A percentile compares a stretch with the other conserved stretches of the same genome.
phyloP scores from a whole-genome alignment of 64 coral and sea anemone genomes.

The Dendrophyllia cribrosa region DNA sequence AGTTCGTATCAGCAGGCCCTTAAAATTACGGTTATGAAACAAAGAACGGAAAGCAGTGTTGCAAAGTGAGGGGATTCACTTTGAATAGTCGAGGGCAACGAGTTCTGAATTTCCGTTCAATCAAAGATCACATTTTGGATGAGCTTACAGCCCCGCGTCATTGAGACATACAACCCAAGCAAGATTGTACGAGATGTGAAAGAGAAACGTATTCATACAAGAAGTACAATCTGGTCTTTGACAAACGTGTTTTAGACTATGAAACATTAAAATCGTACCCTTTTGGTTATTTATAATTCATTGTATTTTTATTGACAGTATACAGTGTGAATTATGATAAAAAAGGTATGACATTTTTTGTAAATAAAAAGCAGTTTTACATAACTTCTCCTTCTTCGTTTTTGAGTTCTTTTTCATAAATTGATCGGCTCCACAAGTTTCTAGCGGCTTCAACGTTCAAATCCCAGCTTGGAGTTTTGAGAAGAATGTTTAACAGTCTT shows the following conservation, averaged over 20 bases:
- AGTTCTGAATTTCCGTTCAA: neutral
- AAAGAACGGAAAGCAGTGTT: neutral
- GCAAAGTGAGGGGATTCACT: slow-evolving; percentile 22
- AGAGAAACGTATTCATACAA: neutral
- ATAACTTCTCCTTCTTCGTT: no score
- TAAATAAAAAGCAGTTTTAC: no score
- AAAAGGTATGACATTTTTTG: no score
- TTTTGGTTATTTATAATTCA: no score
- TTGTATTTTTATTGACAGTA: no score
- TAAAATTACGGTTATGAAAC: slow-evolving; percentile 58
- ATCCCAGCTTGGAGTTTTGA: no score
- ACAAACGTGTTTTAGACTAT: neutral
- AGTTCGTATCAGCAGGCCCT: slow-evolving; percentile 20
- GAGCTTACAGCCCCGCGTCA: neutral
- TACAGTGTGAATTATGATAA: no score
- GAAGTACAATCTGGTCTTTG: neutral
- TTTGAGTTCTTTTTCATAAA: no score
- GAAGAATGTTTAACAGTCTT: no score
- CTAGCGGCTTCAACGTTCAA: no score
- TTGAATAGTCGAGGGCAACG: neutral
- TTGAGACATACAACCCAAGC: neutral
- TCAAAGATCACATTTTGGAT: slow-evolving; percentile 3
- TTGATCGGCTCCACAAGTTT: no score
- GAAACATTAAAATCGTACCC: neutral
- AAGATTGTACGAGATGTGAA: neutral